Evolutionary conservation across 2,888 invertebrate genomes (phyloP).

Genomic region (Periphyllus acericola): DNA sequence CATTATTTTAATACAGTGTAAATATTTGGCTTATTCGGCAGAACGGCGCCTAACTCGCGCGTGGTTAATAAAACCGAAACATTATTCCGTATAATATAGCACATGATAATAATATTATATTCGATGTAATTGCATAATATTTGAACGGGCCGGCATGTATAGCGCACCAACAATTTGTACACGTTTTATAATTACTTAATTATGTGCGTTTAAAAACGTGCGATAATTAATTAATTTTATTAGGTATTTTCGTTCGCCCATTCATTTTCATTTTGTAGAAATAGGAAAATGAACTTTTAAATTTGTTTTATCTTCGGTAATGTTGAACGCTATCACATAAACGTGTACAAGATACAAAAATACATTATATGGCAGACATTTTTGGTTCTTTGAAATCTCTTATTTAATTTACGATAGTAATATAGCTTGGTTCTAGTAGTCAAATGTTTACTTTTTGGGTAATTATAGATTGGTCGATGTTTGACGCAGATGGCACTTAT

Average conservation of each 20-base stretch:
- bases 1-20: constrained; percentile 29
- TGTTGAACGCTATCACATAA: too few relatives aligned
- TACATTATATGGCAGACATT: neutral
- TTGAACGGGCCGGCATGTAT: neutral
- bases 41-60: neutral
- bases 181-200: constrained; percentile 24
- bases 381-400: neutral
- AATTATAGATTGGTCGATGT: neutral
- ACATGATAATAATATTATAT: neutral
- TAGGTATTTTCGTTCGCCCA: neutral
- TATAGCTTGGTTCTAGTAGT: too few relatives aligned
- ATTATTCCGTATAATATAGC: constrained; percentile 2
- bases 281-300: too few relatives aligned
- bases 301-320: too few relatives aligned
- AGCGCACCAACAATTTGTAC: neutral
- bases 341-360: too few relatives aligned
- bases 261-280: neutral
- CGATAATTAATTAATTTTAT: neutral
- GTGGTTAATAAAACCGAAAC: constrained; percentile 40
- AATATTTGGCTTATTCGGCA: constrained; percentile 47
- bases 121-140: constrained; percentile 48
- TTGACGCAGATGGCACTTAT: neutral
- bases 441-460: too few relatives aligned
- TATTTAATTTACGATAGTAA: too few relatives aligned
- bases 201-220: constrained; percentile 19